These are phyloP conservation scores for Goniozus legneri DNA, from an alignment of 1,140 invertebrate genomes.

Conservation along the genomic window DNA sequence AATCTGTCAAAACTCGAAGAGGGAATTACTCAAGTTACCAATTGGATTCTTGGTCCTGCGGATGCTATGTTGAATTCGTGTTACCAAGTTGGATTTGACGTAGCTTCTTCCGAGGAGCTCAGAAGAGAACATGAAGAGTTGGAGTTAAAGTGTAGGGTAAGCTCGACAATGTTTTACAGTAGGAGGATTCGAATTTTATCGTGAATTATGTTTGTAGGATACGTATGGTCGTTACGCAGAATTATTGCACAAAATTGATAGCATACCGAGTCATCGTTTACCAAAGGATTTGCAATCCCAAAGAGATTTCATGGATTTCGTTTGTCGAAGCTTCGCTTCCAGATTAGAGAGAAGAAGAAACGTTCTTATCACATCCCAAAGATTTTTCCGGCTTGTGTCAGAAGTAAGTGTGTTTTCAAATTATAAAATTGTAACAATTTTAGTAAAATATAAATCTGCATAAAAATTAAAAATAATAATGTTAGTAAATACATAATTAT, in stretches of 20 bases:
- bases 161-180: constrained; percentile 12
- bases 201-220: constrained; percentile 47
- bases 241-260: constrained; percentile 66
- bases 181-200: neutral
- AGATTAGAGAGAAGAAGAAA: constrained; percentile 72
- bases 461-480: neutral
- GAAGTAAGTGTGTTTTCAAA: constrained; percentile 55
- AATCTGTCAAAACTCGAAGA: constrained; percentile 62
- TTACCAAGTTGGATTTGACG: constrained; percentile 70
- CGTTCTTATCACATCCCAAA: constrained; percentile 70
- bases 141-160: constrained; percentile 72
- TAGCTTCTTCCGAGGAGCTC: constrained; percentile 66
- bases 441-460: neutral
- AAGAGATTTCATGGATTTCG: constrained; percentile 76
- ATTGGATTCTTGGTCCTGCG: constrained; percentile 74
- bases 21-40: constrained; percentile 65
- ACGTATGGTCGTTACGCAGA: constrained; percentile 75
- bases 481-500: neutral
- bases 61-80: constrained; percentile 69
- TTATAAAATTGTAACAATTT: no score
- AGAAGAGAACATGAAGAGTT: constrained; percentile 71
- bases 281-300: constrained; percentile 63
- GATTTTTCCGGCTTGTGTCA: constrained; percentile 72
- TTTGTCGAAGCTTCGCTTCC: constrained; percentile 72
- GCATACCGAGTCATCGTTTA: constrained; percentile 53